Evolutionary conservation across 92 coral and sea anemone species (phyloP).

Genomic region (Umimayanthus chanpuru): DNA sequence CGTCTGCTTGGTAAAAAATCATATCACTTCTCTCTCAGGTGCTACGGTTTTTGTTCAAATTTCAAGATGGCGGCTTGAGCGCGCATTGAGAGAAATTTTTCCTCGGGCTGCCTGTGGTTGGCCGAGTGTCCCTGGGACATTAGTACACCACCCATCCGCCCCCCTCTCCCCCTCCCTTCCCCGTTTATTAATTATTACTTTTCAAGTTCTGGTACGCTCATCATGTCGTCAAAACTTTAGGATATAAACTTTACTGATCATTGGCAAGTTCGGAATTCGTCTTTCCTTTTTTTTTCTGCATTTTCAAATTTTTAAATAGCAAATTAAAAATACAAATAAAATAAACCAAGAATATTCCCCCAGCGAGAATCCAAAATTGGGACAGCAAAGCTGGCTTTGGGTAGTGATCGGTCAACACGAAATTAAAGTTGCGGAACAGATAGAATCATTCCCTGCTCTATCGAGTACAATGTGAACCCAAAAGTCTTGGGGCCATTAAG

Average conservation of each 20-base stretch:
- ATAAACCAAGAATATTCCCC: conserved; percentile 11
- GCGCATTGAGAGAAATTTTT: neutral
- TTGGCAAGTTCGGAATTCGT: too few relatives aligned
- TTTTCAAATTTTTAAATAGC: neutral
- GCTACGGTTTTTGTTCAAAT: neutral
- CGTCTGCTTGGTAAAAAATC: conserved; percentile 8
- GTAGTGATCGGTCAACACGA: too few relatives aligned
- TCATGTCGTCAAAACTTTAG: neutral
- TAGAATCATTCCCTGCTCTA: too few relatives aligned
- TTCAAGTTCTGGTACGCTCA: too few relatives aligned
- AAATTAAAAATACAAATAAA: neutral
- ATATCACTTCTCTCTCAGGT: too few relatives aligned
- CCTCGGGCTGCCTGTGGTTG: too few relatives aligned
- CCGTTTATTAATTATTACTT: neutral
- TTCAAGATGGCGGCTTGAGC: conserved; percentile 8
- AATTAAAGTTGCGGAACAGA: too few relatives aligned
- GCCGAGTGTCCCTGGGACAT: neutral
- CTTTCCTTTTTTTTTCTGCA: neutral
- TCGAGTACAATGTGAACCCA: too few relatives aligned
- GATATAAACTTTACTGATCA: too few relatives aligned
- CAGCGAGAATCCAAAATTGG: neutral
- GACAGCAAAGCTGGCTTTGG: too few relatives aligned
- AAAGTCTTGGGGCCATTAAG: neutral
- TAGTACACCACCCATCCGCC: neutral
- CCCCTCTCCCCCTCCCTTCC: conserved; percentile 4